phyloP scores from a whole-genome alignment of 2,113 vertebrate genomes.

The Dicerorhinus sumatrensis region DNA sequence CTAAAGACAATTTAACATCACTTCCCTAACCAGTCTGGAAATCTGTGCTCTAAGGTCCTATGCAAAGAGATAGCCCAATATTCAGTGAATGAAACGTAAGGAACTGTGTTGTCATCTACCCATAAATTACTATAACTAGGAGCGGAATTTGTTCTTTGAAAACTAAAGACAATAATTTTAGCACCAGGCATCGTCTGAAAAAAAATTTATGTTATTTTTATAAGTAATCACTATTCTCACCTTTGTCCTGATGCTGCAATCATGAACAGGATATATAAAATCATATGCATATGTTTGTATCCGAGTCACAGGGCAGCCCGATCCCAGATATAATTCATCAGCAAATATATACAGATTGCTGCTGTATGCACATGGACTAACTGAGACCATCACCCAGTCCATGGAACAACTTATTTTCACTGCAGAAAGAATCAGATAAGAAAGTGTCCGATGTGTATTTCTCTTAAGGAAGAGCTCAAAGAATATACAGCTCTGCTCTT shows the following conservation, averaged over 20 bases:
- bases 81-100: neutral
- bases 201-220: neutral
- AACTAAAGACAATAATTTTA: neutral
- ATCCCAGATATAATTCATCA: constrained; percentile 60
- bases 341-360: neutral
- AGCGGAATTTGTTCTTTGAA: neutral
- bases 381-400: constrained; percentile 33
- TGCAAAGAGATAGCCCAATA: neutral
- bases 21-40: neutral
- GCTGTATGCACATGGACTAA: rapidly evolving
- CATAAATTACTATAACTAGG: neutral
- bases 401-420: constrained; percentile 15
- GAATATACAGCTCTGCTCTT: neutral
- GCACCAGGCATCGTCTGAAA: neutral
- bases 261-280: neutral
- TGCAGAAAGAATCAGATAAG: neutral
- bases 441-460: neutral
- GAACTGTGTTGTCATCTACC: neutral
- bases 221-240: neutral
- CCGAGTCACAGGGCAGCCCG: neutral
- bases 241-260: constrained; percentile 30
- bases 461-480: neutral
- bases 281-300: constrained; percentile 16
- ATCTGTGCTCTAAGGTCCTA: neutral
- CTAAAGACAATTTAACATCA: neutral